Evolutionary conservation across 2,888 invertebrate species (phyloP), one percentile per base, ranked within the genome.

Genomic region (Sepiola atlantica): DNA sequence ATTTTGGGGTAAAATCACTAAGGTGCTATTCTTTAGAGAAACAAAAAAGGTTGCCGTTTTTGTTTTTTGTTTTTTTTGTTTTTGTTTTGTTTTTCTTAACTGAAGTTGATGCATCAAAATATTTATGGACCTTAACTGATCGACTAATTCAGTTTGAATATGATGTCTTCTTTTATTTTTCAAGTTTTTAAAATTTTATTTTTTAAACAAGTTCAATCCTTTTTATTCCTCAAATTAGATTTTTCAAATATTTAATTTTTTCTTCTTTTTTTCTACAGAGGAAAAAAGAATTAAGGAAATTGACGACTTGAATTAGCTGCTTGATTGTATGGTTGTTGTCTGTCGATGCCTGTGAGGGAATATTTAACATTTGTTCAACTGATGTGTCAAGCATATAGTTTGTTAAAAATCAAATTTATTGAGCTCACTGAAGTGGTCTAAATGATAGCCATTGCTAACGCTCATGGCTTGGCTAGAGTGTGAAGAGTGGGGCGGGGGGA

Each of bases 221-320:
- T 45, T 77, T 77, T 77, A 77, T 77, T 77, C n/a, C 32, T 77
- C 10, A 77, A 77, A 77, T 18, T 77, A 21, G 77, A 77, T 77
- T 77, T 77, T 77, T 16, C n/a, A 77, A 77, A 77, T 77, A 77
- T 77, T 77, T 32, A 77, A 77, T n/a, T n/a, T 77, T 77, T 16
- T 77, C n/a, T 32, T 77, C 14, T 77, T 32, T 77, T n/a, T 77
- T 77, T n/a, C 16, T 14, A n/a, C 77, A 77, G n/a, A 10, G n/a
- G 77, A 77, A 77, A 77, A 77, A 77, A 77, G 77, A 77, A 77
- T 77, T 77, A 77, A 77, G n/a, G 77, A 77, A 77, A 77, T 77
- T 77, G 16, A 77, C 77, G 32, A 77, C 32, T 77, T 77, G 77
- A 77, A 77, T 77, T 77, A 77, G 77, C 77, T 77, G n/a, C 77